Base-by-base conservation (phyloP, 2,113 vertebrate genomes). In the Cyanoramphus novaezelandiae region DNA sequence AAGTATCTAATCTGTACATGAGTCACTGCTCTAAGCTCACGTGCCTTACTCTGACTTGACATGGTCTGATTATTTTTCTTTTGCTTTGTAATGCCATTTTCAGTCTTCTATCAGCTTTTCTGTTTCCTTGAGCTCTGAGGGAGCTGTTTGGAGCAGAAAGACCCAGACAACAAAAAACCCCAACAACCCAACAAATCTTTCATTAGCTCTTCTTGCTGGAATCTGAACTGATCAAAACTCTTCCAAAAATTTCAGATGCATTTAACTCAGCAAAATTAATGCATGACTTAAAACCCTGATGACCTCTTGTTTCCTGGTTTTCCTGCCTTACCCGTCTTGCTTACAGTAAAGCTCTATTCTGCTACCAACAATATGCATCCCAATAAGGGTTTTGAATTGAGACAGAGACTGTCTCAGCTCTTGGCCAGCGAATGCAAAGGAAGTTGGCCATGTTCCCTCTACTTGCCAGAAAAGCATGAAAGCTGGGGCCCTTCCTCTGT, bases 391-490 rank as follows among this genome's bases (percentile, higher is more conserved):
- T 92, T 96, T 86, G 60, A 88, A 81, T 46, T 92, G 88, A 93
- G 86, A 80, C 76, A 90, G 90, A 93, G 76, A 50, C 64, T 81
- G 86, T 94, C 92, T 96, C 71, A 86, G 83, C 72, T 91, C 82
- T 86, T 92, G 91, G 88, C 94, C 83, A 90, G 89, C 10, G 10
- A 94, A 93, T 86, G 92, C 76, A 68, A 78, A 91, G 72, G 55
- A 93, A 93, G 57, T 95, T 95, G 95, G 88, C 91, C 57, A 39
- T 64, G 55, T 93, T 97, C 88, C 95, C 80, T 86, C 49, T 81
- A 35, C 85, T 97, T 92, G 91, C 86, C 89, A 95, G 94, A 95
- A 92, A 75, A 91, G 72, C 86, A 60, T 82, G 77, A 91, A 89
- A 92, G 47, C 86, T 93, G 92, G 47, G 86, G 92, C 86, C 83